phyloP scores from a whole-genome alignment of 2,113 vertebrate species.

The Pedionomus torquatus region DNA sequence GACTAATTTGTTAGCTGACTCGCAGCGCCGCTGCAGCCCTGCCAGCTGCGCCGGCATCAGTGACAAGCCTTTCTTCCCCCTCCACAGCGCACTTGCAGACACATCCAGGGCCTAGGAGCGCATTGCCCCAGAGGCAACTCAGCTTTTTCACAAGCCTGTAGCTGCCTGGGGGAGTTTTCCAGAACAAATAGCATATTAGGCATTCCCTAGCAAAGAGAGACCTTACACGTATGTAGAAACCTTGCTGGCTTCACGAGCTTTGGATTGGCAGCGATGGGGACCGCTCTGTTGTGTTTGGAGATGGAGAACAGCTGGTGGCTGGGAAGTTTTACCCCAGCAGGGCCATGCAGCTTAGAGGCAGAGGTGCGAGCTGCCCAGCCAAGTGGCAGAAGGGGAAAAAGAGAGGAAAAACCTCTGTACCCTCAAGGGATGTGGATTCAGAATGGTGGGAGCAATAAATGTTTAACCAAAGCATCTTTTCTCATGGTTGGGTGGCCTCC shows the following conservation, averaged over 20 bases:
- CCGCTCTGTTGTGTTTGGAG: not conserved
- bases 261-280: not conserved
- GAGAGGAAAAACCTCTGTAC: not conserved
- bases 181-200: slow-evolving; percentile 39
- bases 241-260: rapidly evolving
- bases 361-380: not conserved
- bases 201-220: not conserved
- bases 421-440: not conserved
- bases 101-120: slow-evolving; percentile 21
- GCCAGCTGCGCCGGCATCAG: slow-evolving; percentile 23
- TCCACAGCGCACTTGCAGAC: slow-evolving; percentile 38
- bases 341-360: not conserved
- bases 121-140: slow-evolving; percentile 37
- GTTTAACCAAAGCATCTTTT: not conserved
- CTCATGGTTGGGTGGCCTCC: not conserved
- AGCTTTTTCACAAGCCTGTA: slow-evolving; percentile 1
- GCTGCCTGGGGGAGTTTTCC: slow-evolving; percentile 57
- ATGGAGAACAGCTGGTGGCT: not conserved
- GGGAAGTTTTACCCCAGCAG: not conserved
- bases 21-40: slow-evolving; percentile 38
- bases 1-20: slow-evolving; percentile 57
- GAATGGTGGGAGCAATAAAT: not conserved
- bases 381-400: not conserved
- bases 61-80: slow-evolving; percentile 50
- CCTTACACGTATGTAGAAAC: not conserved